A percentile compares a stretch with the other conserved stretches of the same genome.
Conservation (phyloP, 2,797 vertebrate species). For the Peromyscus aztecus region DNA sequence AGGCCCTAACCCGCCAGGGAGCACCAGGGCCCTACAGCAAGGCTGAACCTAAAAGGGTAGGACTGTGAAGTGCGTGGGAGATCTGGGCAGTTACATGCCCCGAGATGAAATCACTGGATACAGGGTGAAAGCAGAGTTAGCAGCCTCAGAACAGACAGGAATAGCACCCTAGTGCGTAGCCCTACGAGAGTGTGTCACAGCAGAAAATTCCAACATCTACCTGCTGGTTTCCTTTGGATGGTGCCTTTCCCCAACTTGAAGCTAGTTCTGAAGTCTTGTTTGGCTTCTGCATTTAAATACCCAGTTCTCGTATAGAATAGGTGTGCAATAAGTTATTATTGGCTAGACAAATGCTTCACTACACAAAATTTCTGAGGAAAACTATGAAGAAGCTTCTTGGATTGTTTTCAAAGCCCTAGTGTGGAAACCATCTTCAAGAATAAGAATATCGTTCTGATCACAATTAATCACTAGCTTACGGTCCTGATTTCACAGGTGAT, state of each 20-base stretch:
- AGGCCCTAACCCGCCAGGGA: background rate
- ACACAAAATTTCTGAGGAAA: slow-evolving; percentile 26
- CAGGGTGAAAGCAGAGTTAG: background rate
- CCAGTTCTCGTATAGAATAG: background rate
- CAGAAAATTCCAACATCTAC: background rate
- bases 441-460: background rate
- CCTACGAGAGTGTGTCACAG: background rate
- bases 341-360: background rate
- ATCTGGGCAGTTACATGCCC: background rate
- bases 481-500: background rate
- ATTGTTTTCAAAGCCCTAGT: background rate
- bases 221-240: background rate
- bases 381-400: background rate
- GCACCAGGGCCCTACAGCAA: background rate
- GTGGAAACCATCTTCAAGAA: slow-evolving; percentile 24
- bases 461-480: background rate
- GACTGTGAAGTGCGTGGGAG: background rate
- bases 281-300: background rate
- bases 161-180: background rate
- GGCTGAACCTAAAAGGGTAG: background rate
- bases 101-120: background rate
- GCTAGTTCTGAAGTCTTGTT: background rate
- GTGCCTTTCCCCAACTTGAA: background rate
- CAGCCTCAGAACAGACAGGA: background rate
- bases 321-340: background rate